Evolutionary conservation across 2,888 invertebrate genomes (phyloP), one percentile per base, ranked within the genome.

Genomic region (Hydroisotoma schaefferi): DNA sequence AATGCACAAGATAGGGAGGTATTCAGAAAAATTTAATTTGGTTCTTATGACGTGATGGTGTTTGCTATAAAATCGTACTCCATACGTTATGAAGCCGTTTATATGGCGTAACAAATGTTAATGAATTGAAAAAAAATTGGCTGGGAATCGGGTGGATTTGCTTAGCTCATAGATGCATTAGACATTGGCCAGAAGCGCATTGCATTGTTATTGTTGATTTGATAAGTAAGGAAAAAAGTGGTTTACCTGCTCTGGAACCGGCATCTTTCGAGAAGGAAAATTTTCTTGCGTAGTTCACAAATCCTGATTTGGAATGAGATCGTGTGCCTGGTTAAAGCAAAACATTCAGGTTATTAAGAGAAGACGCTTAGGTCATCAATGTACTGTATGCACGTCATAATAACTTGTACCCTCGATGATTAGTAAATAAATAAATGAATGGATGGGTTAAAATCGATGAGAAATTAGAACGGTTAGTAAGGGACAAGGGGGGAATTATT

Each of bases 241-340:
- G 46, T 40, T 51, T 61, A 73, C 73, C 71, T 67, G 70, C 62
- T 65, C 70, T 59, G 48, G 63, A 58, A 28, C 69, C 67, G n/a
- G 65, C 66, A 40, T 73, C 73, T 55, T 69, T 63, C 57, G 71
- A 69, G 25, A 71, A 63, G 8, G 71, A 71, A 62, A 73, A 73
- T 61, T 66, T 67, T 59, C 69, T 63, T 47, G 70, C 73, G 40
- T 68, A 67, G 48, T 60, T 64, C 51, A 64, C 61, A 47, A 71
- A 73, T 44, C 69, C 71, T 12, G 73, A 67, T 58, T 73, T 73
- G 59, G 70, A 65, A 67, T 71, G 72, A 69, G 71, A 67, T 59
- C 72, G 68, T 29, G 65, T 63, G 55, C 69, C 71, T 71, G 56
- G n/a, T n/a, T n/a, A n/a, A n/a, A n/a, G n/a, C n/a, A n/a, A n/a